Evolutionary conservation across 2,888 invertebrate species (phyloP).

Genomic region (Acrocyrtus sp.): DNA sequence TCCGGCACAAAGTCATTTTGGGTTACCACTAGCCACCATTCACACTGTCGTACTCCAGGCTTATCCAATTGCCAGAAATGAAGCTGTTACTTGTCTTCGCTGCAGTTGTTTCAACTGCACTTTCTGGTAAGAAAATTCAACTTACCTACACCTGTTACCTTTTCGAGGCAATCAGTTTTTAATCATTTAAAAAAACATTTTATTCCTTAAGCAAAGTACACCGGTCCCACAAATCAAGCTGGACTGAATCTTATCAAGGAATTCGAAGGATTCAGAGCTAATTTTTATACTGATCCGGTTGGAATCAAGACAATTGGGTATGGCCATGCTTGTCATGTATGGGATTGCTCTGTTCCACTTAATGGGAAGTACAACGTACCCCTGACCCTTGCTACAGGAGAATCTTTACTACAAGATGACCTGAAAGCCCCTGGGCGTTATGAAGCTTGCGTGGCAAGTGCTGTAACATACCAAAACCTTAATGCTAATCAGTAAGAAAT

Average conservation of each 20-base stretch:
- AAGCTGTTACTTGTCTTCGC: too few relatives aligned
- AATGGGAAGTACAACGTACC: constrained; percentile 59
- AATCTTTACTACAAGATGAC: constrained; percentile 55
- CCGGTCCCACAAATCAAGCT: constrained; percentile 60
- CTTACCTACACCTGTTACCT: too few relatives aligned
- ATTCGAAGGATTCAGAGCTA: constrained; percentile 61
- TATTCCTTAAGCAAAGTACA: constrained; percentile 54
- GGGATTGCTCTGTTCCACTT: constrained; percentile 58
- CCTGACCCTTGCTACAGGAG: constrained; percentile 49
- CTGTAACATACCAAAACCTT: constrained; percentile 38
- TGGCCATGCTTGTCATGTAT: constrained; percentile 58
- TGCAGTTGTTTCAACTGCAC: too few relatives aligned
- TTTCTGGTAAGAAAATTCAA: too few relatives aligned
- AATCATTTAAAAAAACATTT: background rate
- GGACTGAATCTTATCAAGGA: constrained; percentile 59
- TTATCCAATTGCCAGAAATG: too few relatives aligned
- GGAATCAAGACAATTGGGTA: constrained; percentile 57
- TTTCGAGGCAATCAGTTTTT: background rate
- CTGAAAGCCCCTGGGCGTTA: constrained; percentile 49
- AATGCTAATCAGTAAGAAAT: constrained; percentile 45
- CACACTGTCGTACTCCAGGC: too few relatives aligned
- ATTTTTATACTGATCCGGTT: constrained; percentile 57
- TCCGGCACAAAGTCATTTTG: too few relatives aligned
- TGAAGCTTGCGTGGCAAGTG: constrained; percentile 52
- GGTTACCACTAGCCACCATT: too few relatives aligned